These are phyloP conservation scores for Clunio marinus DNA, from an alignment of 2,888 invertebrate genomes.

Conservation along the genomic window DNA sequence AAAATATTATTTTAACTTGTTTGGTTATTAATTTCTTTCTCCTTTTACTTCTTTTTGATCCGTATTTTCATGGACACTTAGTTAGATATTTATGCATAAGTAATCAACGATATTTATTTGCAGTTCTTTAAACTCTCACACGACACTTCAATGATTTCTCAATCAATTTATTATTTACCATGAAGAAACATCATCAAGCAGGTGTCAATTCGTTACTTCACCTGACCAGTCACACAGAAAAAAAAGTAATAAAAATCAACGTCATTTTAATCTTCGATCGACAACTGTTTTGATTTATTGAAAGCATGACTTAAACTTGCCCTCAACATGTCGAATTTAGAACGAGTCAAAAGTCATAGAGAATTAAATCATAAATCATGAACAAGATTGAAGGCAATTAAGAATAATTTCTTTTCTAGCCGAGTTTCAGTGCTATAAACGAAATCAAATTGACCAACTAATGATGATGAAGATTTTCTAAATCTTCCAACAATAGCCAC, in stretches of 20 bases:
- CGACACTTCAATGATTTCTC: not conserved
- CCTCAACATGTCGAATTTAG: not conserved
- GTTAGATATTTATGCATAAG: no score
- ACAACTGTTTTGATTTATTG: conserved; percentile 1
- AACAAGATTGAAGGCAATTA: not conserved
- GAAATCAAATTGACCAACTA: conserved; percentile 6
- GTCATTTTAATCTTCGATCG: conserved; percentile 1
- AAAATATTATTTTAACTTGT: not conserved
- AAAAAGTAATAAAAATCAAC: not conserved
- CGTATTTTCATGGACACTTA: no score
- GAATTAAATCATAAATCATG: conserved; percentile 4
- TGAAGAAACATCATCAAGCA: not conserved
- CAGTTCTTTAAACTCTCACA: not conserved
- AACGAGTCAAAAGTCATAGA: not conserved
- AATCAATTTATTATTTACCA: no score
- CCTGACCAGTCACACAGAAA: no score
- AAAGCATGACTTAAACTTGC: not conserved
- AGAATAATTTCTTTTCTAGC: not conserved
- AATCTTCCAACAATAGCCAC: not conserved
- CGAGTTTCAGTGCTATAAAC: not conserved
- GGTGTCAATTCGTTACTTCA: not conserved
- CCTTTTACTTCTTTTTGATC: no score
- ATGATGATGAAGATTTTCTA: not conserved
- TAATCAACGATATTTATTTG: no score
- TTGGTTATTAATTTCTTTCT: no score